Percentiles rank a stretch among this genome's conserved stretches.
These are phyloP conservation scores for Muraenolepis orangiensis DNA, from an alignment of 2,797 vertebrate species.

Conservation along the genomic window DNA sequence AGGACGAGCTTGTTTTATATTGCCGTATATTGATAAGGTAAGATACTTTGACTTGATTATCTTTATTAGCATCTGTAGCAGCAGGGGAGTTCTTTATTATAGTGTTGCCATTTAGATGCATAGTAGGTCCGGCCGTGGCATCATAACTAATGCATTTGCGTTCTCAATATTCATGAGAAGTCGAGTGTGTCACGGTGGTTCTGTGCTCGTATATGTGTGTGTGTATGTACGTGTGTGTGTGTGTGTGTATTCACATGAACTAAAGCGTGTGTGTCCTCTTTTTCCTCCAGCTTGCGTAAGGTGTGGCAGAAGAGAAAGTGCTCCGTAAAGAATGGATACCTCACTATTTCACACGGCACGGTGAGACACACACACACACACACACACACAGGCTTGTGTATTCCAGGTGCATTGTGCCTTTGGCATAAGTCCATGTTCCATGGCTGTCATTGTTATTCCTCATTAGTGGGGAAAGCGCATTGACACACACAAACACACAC, in stretches of 20 bases:
- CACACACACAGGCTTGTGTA: background rate
- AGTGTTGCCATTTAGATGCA: background rate
- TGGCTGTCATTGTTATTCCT: background rate
- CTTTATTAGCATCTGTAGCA: background rate
- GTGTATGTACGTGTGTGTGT: slow-evolving; percentile 1
- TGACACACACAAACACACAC: background rate
- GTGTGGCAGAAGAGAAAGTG: slow-evolving; percentile 99
- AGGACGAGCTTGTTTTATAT: background rate
- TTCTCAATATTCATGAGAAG: slow-evolving; percentile 9
- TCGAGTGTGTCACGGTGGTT: background rate
- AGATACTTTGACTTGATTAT: background rate
- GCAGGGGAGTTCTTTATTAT: background rate
- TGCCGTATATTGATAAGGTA: background rate
- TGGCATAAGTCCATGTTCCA: background rate
- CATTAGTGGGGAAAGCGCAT: background rate
- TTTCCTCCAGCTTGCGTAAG: slow-evolving; percentile 85
- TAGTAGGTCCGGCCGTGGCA: background rate
- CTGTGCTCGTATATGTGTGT: background rate
- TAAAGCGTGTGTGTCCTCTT: background rate
- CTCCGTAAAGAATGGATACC: slow-evolving; percentile 95
- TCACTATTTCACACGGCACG: slow-evolving; percentile 97
- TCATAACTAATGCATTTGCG: slow-evolving; percentile 7
- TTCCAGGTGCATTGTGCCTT: background rate
- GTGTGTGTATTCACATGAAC: background rate
- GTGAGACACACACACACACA: slow-evolving; percentile 71